Base-by-base conservation (phyloP, 2,888 invertebrate species). In the Periphyllus acericola region DNA sequence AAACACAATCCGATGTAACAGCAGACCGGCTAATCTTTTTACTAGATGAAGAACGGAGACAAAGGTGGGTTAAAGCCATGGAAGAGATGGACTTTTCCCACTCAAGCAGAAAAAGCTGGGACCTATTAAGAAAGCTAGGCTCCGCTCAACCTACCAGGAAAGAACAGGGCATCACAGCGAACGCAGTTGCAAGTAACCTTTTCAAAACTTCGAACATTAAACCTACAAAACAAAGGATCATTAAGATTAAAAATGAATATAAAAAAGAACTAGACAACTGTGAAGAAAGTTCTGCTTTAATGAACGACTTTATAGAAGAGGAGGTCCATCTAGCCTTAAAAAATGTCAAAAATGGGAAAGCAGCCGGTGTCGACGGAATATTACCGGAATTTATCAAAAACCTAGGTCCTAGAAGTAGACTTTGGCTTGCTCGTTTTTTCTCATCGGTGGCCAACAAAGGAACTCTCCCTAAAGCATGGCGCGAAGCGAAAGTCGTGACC, bases 301-400 rank as follows among this genome's bases (percentile, higher is more conserved):
- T 83, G 82, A 72, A 83, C 25, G 82, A 72, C 52, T 83, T 83
- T 72, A 83, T 52, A 46, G 81, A 81, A 74, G n/a, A 74, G n/a
- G 55, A 83, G 40, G 76, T 83, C 4, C 36, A 68, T 55, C 3
- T 75, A 0, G 34, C 55, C 74, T 55, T 83, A 76, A 60, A 76
- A 76, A 83, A n/a, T n/a, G n/a, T n/a, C n/a, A n/a, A n/a, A n/a
- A n/a, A n/a, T n/a, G n/a, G n/a, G n/a, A n/a, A n/a, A 83, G 52
- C 52, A 6, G 75, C 83, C 60, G 83, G 83, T 34, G n/a, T 55
- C 34, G 75, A 75, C 76, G 74, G 74, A 83, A 83, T 83, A 40
- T 19, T 66, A 75, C 83, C 75, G 55, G 74, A 83, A 83, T 83
- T 83, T 29, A 55, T 83, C 5, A 83, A 32, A 76, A 74, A 83